These are phyloP conservation scores for Polydrusus tereticollis DNA, from an alignment of 2,888 invertebrate genomes.

Conservation along the genomic window DNA sequence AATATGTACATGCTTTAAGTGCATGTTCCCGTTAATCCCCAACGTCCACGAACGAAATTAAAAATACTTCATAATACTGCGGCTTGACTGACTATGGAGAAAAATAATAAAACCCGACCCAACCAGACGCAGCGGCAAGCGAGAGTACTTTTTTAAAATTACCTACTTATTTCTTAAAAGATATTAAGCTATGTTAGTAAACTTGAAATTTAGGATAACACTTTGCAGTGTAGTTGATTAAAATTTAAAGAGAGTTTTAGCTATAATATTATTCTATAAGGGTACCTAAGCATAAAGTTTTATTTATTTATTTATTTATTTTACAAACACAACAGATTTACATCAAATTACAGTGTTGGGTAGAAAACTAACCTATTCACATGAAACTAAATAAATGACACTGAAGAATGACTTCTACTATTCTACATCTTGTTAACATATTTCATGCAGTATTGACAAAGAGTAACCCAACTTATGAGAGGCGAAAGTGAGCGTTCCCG, in stretches of 20 bases:
- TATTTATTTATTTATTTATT: no score
- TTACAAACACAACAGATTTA: no score
- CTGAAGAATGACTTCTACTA: no score
- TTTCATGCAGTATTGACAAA: no score
- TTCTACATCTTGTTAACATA: no score
- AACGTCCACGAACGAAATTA: slow-evolving; percentile 13
- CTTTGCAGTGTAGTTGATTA: slow-evolving; percentile 1
- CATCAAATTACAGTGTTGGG: no score
- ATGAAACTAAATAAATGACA: no score
- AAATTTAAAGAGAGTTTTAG: background rate
- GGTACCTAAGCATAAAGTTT: no score
- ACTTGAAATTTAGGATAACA: background rate
- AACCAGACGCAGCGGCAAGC: background rate
- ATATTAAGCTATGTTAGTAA: slow-evolving; percentile 13
- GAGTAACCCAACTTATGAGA: no score
- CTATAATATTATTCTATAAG: no score
- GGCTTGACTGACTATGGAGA: background rate
- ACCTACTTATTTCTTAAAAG: slow-evolving; percentile 11
- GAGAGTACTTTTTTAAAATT: slow-evolving; percentile 14
- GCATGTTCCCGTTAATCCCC: background rate
- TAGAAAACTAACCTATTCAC: no score
- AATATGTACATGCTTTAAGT: background rate
- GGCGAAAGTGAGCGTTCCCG: no score
- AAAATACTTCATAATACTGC: slow-evolving; percentile 7
- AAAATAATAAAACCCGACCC: background rate